phyloP scores from a whole-genome alignment of 1,140 invertebrate genomes.

The Cotesia chilonis region DNA sequence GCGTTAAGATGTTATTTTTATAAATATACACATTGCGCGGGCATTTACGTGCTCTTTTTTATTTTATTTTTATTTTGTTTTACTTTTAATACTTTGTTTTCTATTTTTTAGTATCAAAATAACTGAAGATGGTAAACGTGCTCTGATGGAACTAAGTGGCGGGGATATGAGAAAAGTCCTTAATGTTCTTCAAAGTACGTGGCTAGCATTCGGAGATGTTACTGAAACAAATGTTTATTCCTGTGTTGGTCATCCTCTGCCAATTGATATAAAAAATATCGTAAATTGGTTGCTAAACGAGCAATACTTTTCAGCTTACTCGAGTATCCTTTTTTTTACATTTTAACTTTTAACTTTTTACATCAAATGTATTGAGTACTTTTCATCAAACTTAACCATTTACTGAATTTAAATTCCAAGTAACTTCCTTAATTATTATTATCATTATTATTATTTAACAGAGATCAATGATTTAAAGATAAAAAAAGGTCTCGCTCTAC shows the following conservation, averaged over 20 bases:
- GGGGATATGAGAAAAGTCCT: conserved; percentile 99
- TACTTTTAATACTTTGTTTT: conserved; percentile 10
- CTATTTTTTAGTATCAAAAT: conserved; percentile 75
- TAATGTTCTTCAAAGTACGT: conserved; percentile 94
- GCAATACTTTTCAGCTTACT: conserved; percentile 80
- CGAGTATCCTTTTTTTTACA: conserved; percentile 78
- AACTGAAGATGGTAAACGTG: conserved; percentile 90
- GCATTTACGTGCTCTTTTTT: conserved; percentile 20
- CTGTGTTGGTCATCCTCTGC: conserved; percentile 95
- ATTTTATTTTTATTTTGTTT: conserved; percentile 12
- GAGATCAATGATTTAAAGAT: conserved; percentile 87
- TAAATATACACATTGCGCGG: conserved; percentile 3
- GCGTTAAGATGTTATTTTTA: conserved; percentile 40
- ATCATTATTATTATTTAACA: conserved; percentile 53
- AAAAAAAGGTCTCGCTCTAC: conserved; percentile 86
- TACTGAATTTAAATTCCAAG: conserved; percentile 2
- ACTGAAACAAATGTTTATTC: conserved; percentile 93
- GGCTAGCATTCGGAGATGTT: conserved; percentile 84
- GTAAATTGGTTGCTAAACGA: conserved; percentile 91
- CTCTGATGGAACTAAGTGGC: conserved; percentile 86
- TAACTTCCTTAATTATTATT: conserved; percentile 4
- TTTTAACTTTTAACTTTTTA: conserved; percentile 21
- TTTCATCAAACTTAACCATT: background rate
- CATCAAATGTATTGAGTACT: background rate
- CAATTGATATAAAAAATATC: conserved; percentile 89